Base-by-base conservation (phyloP, 1,140 invertebrate genomes). In the Diabrotica virgifera region DNA sequence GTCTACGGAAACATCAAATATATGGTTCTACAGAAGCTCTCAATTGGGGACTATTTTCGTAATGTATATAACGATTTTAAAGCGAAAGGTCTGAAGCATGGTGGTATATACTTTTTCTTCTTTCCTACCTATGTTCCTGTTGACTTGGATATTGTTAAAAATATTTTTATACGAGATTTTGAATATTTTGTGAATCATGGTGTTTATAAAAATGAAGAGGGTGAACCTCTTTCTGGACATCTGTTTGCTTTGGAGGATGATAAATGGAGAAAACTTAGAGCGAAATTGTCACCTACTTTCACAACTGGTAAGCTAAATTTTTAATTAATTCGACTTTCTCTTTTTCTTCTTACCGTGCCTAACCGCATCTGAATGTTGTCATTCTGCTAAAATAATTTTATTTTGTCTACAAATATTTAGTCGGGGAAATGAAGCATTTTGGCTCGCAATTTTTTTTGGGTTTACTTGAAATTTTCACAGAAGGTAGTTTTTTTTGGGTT, bases 121-220 rank as follows among this genome's bases (percentile, higher is more conserved):
- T n/a, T 36, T n/a, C 72, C 72, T 3, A 40, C 68, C 11, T 70
- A 68, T 52, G 14, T 73, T 0, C 71, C 78, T 5, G 72, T 74
- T n/a, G 83, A 85, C 75, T 80, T 78, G 4, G 78, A 82, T 69
- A 68, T 85, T 8, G 76, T 84, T 5, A 79, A 79, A 63, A 14
- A 71, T 0, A 73, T 84, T n/a, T 46, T 83, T 0, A 74, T 79
- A 0, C 84, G 79, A 55, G 80, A 85, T 67, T 84, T 84, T 56
- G 36, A 67, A 5, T 72, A 73, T 70, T 85, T 85, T 70, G 72
- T 75, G 35, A 78, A 82, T 72, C 72, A 81, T 60, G 79, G 79
- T 2, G 5, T 80, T 0, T 74, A 77, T n/a, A 66, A 73, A 5
- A 78, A 80, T 52, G 78, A 77, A 38, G 73, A 82, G 59, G 70